Base-by-base conservation (phyloP, 2,113 vertebrate genomes). In the Trematomus loennbergii region DNA sequence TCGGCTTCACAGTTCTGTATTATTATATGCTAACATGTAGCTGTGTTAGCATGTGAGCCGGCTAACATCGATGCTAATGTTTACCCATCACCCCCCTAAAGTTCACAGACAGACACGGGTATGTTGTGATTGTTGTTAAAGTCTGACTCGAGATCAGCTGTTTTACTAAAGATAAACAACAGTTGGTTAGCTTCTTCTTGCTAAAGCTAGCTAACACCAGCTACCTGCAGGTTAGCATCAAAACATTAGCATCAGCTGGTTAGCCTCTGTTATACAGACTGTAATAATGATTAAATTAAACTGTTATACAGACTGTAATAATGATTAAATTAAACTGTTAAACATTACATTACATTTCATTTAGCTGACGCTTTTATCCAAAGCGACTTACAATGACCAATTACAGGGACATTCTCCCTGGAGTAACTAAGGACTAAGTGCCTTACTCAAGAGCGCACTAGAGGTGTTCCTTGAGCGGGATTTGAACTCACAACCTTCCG, bases 231-330 rank as follows among this genome's bases (percentile, higher is more conserved):
- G 83, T 71, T 53, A 54, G 67, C 53, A 36, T 13, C 12, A 64
- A 25, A 40, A 2, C 4, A 36, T 69, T 60, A 46, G n/a, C 46
- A 9, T 76, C 82, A 80, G 72, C 78, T 72, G 81, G 61, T 78
- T 68, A 54, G 63, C 33, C 33, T 36, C 67, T 68, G 22, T 63
- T 45, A 55, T 3, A 9, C 46, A 48, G 46, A 36, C 33, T 36
- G 33, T 36, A 36, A 36, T 7, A 36, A 1, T 5, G 5, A 7
- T 4, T 36, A 5, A 4, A 4, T 36, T 36, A 36, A 36, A 36
- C 33, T 36, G 5, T 6, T 36, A 36, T 6, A 0, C 33, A 6
- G 33, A 36, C 33, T 36, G 33, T 36, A 36, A 4, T 6, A 36
- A 6, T 1, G 5, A 7, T 4, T 36, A 6, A 4, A 6, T 36